Conservation (phyloP, 2,888 invertebrate species). For the Idaea dimidiata region DNA sequence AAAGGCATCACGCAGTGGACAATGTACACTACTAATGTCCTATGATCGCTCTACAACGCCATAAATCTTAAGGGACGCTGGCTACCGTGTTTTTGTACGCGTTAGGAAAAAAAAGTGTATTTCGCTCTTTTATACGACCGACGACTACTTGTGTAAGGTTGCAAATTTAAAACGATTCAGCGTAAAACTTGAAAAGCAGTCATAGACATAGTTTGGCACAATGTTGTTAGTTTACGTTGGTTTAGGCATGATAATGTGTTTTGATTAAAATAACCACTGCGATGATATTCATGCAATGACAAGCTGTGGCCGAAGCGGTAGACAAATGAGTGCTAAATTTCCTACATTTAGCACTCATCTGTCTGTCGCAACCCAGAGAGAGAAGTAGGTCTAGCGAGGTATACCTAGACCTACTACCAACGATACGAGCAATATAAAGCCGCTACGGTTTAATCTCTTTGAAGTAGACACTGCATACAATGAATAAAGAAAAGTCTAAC, state of each 20-base stretch:
- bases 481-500: not conserved
- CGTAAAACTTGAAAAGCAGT: not conserved
- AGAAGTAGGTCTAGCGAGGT: too few relatives aligned
- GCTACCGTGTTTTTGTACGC: constrained; percentile 54
- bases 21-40: constrained; percentile 72
- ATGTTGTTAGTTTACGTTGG: too few relatives aligned
- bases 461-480: not conserved
- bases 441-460: not conserved
- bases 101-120: constrained; percentile 6
- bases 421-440: too few relatives aligned
- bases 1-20: constrained; percentile 70
- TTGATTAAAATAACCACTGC: too few relatives aligned
- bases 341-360: too few relatives aligned
- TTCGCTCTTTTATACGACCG: not conserved
- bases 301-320: too few relatives aligned
- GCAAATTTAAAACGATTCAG: not conserved
- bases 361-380: too few relatives aligned
- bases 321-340: too few relatives aligned
- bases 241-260: too few relatives aligned
- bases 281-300: too few relatives aligned
- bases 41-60: constrained; percentile 70
- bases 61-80: constrained; percentile 61
- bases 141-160: not conserved
- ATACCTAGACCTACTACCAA: too few relatives aligned
- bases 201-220: too few relatives aligned